These are phyloP conservation scores for Thunnus albacares DNA, from an alignment of 2,797 vertebrate genomes.

Conservation along the genomic window DNA sequence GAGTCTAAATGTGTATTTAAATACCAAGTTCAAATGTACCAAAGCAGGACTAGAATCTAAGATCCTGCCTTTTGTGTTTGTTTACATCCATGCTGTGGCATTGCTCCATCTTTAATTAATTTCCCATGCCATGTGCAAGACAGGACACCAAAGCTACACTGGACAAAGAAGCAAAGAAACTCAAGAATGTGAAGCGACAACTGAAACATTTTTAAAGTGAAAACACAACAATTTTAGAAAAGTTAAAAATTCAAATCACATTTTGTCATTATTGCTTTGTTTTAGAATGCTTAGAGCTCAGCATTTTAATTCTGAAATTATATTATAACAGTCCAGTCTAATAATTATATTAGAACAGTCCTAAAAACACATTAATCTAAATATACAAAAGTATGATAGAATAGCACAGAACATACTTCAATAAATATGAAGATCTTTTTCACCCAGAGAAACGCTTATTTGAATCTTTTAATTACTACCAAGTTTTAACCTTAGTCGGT, in stretches of 20 bases:
- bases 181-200: neutral
- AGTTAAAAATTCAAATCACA: neutral
- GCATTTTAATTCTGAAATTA: neutral
- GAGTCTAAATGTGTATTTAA: constrained; percentile 15
- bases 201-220: neutral
- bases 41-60: neutral
- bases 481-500: neutral
- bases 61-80: neutral
- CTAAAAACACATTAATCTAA: neutral
- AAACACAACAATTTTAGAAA: neutral
- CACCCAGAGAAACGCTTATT: neutral
- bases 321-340: no score
- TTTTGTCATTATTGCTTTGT: neutral
- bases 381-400: neutral
- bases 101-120: constrained; percentile 23
- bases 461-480: neutral
- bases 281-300: neutral
- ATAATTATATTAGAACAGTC: neutral
- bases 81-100: neutral
- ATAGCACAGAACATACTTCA: neutral
- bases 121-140: neutral
- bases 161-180: neutral
- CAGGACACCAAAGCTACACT: neutral
- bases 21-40: constrained; percentile 4
- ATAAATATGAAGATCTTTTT: neutral